phyloP scores from a whole-genome alignment of 2,797 vertebrate genomes.

The Gymnodraco acuticeps region DNA sequence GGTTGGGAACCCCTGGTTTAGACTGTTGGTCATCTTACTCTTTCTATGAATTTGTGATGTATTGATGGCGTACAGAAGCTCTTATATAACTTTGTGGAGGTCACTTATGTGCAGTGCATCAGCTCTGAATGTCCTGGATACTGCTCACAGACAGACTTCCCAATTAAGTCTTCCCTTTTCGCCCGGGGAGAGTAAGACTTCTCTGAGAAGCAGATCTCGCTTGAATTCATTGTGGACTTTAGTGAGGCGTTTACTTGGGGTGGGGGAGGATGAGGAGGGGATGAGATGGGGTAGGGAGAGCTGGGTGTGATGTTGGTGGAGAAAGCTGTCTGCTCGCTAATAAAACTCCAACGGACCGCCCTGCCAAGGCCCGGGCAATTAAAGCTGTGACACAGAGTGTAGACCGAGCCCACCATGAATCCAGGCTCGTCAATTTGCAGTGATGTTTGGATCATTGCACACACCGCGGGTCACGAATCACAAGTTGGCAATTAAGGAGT shows the following conservation, averaged over 20 bases:
- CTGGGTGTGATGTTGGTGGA: not conserved
- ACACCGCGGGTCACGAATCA: constrained; percentile 42
- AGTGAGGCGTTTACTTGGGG: not conserved
- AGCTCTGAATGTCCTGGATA: constrained; percentile 17
- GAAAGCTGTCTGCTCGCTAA: constrained; percentile 7
- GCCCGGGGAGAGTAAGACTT: constrained; percentile 39
- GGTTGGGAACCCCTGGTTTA: no score
- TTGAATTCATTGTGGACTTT: constrained; percentile 50
- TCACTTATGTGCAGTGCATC: constrained; percentile 22
- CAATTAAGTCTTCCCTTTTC: constrained; percentile 49
- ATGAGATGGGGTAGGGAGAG: not conserved
- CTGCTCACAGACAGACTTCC: constrained; percentile 28
- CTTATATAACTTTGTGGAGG: constrained; percentile 34
- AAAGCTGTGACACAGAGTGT: constrained; percentile 32
- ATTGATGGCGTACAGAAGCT: not conserved
- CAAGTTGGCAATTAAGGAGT: constrained; percentile 57
- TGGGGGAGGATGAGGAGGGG: not conserved
- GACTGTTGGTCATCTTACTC: no score
- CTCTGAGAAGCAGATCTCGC: constrained; percentile 25
- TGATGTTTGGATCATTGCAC: constrained; percentile 59
- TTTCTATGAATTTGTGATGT: not conserved
- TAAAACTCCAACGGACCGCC: constrained; percentile 14
- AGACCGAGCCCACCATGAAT: constrained; percentile 39
- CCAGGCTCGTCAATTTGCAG: constrained; percentile 58
- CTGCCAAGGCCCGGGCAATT: constrained; percentile 49